A percentile compares a stretch with the other conserved stretches of the same genome.
These are phyloP conservation scores for Palaemon carinicauda DNA, from an alignment of 1,140 invertebrate genomes.

Conservation along the genomic window DNA sequence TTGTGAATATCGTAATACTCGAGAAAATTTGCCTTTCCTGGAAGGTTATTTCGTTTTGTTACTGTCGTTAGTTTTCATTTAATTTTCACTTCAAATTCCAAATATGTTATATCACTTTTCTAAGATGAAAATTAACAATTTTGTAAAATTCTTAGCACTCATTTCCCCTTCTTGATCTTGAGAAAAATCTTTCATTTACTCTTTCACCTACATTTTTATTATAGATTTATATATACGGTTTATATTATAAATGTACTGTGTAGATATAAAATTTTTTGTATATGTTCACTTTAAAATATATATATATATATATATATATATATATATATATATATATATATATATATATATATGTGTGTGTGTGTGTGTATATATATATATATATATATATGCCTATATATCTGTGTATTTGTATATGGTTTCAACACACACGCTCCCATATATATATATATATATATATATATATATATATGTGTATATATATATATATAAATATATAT, in stretches of 20 bases:
- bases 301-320: conserved; percentile 10
- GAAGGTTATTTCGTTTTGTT: no score
- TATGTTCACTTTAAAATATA: conserved; percentile 1
- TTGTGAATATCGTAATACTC: no score
- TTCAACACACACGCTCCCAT: neutral
- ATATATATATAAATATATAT: neutral
- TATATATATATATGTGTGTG: conserved; percentile 20
- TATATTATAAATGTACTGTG: neutral
- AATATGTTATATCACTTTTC: no score
- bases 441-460: neutral
- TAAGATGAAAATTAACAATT: no score
- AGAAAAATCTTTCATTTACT: no score
- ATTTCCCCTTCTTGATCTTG: no score
- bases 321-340: conserved; percentile 23
- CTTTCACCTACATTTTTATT: no score
- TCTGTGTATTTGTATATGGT: neutral
- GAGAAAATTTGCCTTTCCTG: no score
- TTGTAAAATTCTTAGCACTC: no score
- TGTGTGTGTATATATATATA: conserved; percentile 1
- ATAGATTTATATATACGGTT: neutral
- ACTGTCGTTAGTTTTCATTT: no score
- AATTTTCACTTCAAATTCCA: no score
- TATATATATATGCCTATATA: neutral
- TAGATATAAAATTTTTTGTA: neutral
- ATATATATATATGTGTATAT: neutral